Evolutionary conservation across 2,888 invertebrate genomes (phyloP), one percentile per base, ranked within the genome.

Genomic region (Trilocha varians): DNA sequence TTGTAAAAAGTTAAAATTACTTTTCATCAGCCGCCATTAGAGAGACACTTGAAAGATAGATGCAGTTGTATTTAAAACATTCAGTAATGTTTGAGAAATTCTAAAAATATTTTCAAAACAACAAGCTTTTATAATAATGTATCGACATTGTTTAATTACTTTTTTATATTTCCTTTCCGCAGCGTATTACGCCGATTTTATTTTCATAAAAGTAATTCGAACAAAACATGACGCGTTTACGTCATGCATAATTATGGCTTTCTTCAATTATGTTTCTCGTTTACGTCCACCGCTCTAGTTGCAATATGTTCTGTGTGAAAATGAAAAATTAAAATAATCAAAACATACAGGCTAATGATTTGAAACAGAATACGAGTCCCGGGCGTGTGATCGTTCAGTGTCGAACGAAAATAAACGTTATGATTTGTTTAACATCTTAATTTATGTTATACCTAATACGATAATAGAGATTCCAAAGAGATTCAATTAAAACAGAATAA

Each of bases 291-390:
- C 51, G 55, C 59, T 65, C 53, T 50, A 55, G 57, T 66, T 62
- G 58, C 62, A 62, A 62, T 56, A 65, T 57, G 64, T 62, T 62
- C 62, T 57, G 62, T 57, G 65, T 69, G 76, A 73, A 59, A 72
- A 69, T 70, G 73, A 75, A 76, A 76, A 70, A 69, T 72, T 64
- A 67, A 71, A 78, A 73, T 70, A 78, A 79, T 70, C 65, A 80
- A 74, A 79, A 76, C 74, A 82, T 66, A 66, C 65, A 63, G 52
- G 58, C 57, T 59, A 63, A 56, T 74, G 80, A 83, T 82, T 78
- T 69, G 78, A 82, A 83, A 78, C 83, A 83, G 82, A 79, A 76
- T 74, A 65, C n/a, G 67, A 75, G 73, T 73, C 67, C 68, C 72
- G 78, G 76, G 73, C 75, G 69, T 79, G 78, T 80, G 80, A 79